These are phyloP conservation scores for Horisme vitalbata DNA, from an alignment of 2,888 invertebrate genomes.

Conservation along the genomic window DNA sequence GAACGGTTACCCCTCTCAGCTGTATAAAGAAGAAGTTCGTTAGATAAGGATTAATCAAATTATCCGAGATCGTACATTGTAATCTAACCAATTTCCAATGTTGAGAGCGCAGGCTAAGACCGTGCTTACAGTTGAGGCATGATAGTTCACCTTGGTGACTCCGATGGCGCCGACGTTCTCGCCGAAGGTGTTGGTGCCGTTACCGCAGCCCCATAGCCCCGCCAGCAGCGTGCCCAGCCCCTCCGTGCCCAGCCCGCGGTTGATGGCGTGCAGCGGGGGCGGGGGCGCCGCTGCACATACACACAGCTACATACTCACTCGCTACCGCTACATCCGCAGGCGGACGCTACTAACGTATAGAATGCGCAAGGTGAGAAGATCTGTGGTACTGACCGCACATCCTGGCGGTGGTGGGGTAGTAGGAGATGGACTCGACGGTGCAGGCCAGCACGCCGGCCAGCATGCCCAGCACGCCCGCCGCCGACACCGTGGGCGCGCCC, in stretches of 20 bases:
- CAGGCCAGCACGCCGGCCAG: conserved; percentile 90
- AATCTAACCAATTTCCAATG: too few species aligned
- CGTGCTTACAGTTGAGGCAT: neutral
- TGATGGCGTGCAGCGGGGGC: conserved; percentile 93
- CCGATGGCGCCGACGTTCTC: conserved; percentile 96
- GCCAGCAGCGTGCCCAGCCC: conserved; percentile 93
- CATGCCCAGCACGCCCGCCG: conserved; percentile 89
- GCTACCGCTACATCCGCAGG: too few species aligned
- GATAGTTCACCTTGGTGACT: conserved; percentile 86
- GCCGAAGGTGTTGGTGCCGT: conserved; percentile 94
- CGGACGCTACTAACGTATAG: too few species aligned
- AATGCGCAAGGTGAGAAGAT: too few species aligned
- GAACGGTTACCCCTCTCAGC: too few species aligned
- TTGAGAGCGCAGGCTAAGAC: neutral
- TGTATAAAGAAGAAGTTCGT: too few species aligned
- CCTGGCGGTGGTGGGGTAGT: conserved; percentile 94
- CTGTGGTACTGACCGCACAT: conserved; percentile 87
- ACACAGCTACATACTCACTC: too few species aligned
- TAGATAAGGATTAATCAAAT: too few species aligned
- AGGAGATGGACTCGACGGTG: conserved; percentile 92
- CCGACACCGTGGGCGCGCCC: conserved; percentile 88
- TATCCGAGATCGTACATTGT: too few species aligned
- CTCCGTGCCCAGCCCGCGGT: conserved; percentile 92
- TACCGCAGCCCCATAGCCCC: conserved; percentile 93
- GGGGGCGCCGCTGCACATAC: conserved; percentile 86